These are phyloP conservation scores for Falco novaeseelandiae DNA, from an alignment of 2,797 vertebrate genomes.

Conservation along the genomic window DNA sequence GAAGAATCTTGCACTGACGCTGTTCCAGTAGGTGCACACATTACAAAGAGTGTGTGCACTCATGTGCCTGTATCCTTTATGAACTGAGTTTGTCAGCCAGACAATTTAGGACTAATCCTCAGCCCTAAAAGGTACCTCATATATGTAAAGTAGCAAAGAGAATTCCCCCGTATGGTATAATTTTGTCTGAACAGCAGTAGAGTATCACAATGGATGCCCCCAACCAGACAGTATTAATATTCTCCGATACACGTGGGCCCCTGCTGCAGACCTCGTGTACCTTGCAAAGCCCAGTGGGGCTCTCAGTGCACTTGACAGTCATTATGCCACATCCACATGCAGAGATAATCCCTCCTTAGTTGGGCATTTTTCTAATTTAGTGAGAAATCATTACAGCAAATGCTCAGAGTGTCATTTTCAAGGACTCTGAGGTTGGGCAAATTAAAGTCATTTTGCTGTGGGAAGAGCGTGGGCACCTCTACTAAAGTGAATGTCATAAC, in stretches of 20 bases:
- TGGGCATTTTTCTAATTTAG: slow-evolving; percentile 74
- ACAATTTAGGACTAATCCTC: slow-evolving; percentile 2
- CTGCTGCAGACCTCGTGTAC: slow-evolving; percentile 39
- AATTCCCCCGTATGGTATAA: slow-evolving; percentile 54
- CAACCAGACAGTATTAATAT: slow-evolving; percentile 60
- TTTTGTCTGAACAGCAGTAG: slow-evolving; percentile 48
- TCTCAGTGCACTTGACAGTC: slow-evolving; percentile 69
- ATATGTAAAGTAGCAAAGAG: slow-evolving; percentile 57
- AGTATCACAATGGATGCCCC: slow-evolving; percentile 49
- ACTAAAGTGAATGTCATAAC: slow-evolving; percentile 58
- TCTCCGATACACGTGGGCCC: background rate
- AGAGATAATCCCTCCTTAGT: slow-evolving; percentile 74
- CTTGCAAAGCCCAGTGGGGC: slow-evolving; percentile 63
- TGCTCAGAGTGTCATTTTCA: slow-evolving; percentile 69
- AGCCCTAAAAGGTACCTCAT: slow-evolving; percentile 29
- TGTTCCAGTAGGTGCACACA: background rate
- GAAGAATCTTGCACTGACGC: background rate
- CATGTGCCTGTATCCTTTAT: background rate
- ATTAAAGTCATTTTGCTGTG: slow-evolving; percentile 70
- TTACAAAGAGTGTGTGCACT: background rate
- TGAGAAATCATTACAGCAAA: slow-evolving; percentile 70
- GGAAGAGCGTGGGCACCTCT: slow-evolving; percentile 56
- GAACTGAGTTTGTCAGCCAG: background rate
- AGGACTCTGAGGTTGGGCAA: slow-evolving; percentile 60
- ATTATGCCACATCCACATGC: slow-evolving; percentile 69